A percentile compares a stretch with the other conserved stretches of the same genome.
These are phyloP conservation scores for Bombylius major DNA, from an alignment of 2,888 invertebrate species.

Conservation along the genomic window DNA sequence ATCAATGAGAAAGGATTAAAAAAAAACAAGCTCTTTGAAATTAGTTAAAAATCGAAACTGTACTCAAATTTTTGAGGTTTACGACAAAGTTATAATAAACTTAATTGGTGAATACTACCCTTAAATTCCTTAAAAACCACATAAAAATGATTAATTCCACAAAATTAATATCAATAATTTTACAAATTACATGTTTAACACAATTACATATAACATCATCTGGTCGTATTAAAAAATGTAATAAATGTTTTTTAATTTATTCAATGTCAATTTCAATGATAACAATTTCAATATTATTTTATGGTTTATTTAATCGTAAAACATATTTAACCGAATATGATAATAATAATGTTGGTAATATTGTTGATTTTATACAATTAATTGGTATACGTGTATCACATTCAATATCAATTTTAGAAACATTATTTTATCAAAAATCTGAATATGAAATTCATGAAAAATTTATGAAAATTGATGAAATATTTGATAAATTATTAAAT, in stretches of 20 bases:
- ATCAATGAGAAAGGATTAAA: too few relatives aligned
- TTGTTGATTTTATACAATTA: conserved; percentile 29
- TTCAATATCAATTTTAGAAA: conserved; percentile 23
- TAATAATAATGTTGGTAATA: conserved; percentile 12
- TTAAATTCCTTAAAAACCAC: too few relatives aligned
- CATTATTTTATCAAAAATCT: conserved; percentile 19
- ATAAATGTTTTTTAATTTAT: not conserved
- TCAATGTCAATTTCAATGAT: not conserved
- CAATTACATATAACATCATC: not conserved
- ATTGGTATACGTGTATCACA: conserved; percentile 27
- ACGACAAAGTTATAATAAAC: too few relatives aligned
- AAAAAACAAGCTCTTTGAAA: too few relatives aligned
- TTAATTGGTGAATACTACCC: too few relatives aligned
- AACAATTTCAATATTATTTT: not conserved
- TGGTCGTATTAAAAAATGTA: not conserved
- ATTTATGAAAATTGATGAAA: conserved; percentile 25
- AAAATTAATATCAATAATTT: too few relatives aligned
- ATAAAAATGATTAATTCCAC: too few relatives aligned
- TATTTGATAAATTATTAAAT: conserved; percentile 24
- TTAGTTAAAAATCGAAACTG: too few relatives aligned
- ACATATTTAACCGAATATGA: not conserved
- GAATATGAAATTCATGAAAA: conserved; percentile 17
- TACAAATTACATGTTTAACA: not conserved
- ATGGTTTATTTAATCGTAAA: conserved; percentile 1
- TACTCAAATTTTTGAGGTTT: too few relatives aligned